phyloP scores from a whole-genome alignment of 1,140 invertebrate genomes.

The Cydia fagiglandana region DNA sequence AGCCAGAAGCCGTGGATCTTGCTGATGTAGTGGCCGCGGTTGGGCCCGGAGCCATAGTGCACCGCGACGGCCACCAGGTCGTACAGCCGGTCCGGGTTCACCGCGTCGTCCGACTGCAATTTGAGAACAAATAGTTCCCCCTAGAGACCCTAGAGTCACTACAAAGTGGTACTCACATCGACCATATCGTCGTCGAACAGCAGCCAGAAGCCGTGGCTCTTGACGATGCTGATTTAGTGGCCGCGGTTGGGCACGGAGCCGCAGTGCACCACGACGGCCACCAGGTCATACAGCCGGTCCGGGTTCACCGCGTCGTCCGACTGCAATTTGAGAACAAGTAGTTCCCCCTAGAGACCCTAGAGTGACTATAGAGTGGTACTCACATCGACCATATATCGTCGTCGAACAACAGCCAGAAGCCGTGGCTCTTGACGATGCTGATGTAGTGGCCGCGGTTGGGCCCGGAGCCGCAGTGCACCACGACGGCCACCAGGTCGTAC shows the following conservation, averaged over 20 bases:
- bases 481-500: constrained; percentile 99
- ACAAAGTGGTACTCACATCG: constrained; percentile 87
- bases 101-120: constrained; percentile 95
- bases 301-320: constrained; percentile 99
- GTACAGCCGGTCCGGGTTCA: constrained; percentile 98
- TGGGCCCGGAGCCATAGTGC: constrained; percentile 99
- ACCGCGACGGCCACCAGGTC: constrained; percentile 99
- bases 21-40: constrained; percentile 99
- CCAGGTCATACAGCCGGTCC: constrained; percentile 98
- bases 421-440: constrained; percentile 99
- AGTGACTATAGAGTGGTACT: constrained; percentile 75
- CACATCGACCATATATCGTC: constrained; percentile 99
- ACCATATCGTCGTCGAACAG: constrained; percentile 99
- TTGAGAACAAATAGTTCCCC: too few relatives aligned
- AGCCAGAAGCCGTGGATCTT: constrained; percentile 99
- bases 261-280: constrained; percentile 99
- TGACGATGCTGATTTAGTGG: constrained; percentile 99
- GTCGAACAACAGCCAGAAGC: constrained; percentile 99
- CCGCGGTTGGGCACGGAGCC: constrained; percentile 99
- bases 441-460: constrained; percentile 99
- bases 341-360: too few relatives aligned
- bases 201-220: constrained; percentile 99
- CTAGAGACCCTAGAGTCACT: too few relatives aligned
- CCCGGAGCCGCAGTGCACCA: constrained; percentile 99
- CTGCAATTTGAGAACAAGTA: constrained; percentile 69